phyloP scores from a whole-genome alignment of 2,113 vertebrate species.

The Malurus cyaneus region DNA sequence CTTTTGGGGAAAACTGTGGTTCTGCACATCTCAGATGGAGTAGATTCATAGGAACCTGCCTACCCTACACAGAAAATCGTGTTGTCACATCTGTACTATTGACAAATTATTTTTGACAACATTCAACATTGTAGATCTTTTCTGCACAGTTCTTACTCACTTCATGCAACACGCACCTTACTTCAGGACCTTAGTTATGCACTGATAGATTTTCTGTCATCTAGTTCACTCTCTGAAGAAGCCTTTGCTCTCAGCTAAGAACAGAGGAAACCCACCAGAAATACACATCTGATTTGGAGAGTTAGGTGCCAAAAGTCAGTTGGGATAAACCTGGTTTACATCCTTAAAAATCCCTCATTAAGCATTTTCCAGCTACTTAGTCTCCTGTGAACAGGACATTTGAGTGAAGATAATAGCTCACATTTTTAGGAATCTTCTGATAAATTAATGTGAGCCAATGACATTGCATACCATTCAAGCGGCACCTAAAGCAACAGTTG shows the following conservation, averaged over 20 bases:
- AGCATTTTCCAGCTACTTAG: neutral
- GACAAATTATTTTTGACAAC: neutral
- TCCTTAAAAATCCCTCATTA: neutral
- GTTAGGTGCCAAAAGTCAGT: neutral
- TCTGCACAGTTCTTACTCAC: neutral
- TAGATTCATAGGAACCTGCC: neutral
- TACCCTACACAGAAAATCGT: neutral
- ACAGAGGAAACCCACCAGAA: neutral
- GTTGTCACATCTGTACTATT: neutral
- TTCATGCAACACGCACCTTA: neutral
- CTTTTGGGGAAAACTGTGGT: neutral
- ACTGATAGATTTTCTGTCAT: neutral
- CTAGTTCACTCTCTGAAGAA: neutral
- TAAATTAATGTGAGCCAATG: neutral
- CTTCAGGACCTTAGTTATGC: neutral
- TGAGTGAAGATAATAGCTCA: neutral
- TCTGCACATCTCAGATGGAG: neutral
- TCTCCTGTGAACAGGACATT: neutral
- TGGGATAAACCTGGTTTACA: neutral
- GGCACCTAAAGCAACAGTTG: conserved; percentile 1
- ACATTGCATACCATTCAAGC: neutral
- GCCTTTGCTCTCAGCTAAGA: neutral
- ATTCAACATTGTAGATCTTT: neutral
- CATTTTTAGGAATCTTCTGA: neutral
- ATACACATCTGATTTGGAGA: neutral